Base-by-base conservation (phyloP, 64 coral and sea anemone species). In the Montipora efflorescens region DNA sequence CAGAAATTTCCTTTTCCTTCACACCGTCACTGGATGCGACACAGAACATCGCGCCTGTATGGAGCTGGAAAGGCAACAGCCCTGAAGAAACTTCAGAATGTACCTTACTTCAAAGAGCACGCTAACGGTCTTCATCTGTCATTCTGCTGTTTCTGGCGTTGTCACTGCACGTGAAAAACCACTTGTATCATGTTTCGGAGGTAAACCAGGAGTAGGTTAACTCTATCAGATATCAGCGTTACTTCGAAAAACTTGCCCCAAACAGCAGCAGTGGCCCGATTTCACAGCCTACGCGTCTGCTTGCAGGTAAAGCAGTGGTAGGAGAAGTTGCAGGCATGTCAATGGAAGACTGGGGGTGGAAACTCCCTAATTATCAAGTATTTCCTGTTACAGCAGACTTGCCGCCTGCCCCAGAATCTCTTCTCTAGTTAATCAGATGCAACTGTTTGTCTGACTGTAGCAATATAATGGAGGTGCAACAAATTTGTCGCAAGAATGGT, bases 371-470 rank as follows among this genome's bases (percentile, higher is more conserved):
- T 50, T n/a, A 71, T 59, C 67, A 90, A 77, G 0, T 91, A 47
- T 8, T 81, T 47, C 62, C 77, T 53, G 62, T 91, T 48, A 23
- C 68, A 15, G 81, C 89, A 5, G 77, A 78, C 57, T 48, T 81
- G 16, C 76, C 78, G 5, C 77, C 77, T 73, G 89, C 89, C 5
- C 89, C 77, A 53, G 66, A 91, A 72, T 84, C 69, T 23, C 78
- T 91, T 59, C 62, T 91, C 7, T 22, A 13, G 43, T 50, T 91
- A 16, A 82, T 91, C n/a, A 62, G 89, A 69, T 82, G 89, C 50
- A 91, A 91, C 78, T 91, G 89, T 28, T 48, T 14, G 14, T 72
- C 89, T 15, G 79, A 91, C 59, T 82, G 78, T 74, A 47, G 59
- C 66, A 92, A 13, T 53, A 51, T 28, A 36, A 36, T 36, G 0